Base-by-base conservation (phyloP, 2,888 invertebrate species). In the Dolichomitus sp. region DNA sequence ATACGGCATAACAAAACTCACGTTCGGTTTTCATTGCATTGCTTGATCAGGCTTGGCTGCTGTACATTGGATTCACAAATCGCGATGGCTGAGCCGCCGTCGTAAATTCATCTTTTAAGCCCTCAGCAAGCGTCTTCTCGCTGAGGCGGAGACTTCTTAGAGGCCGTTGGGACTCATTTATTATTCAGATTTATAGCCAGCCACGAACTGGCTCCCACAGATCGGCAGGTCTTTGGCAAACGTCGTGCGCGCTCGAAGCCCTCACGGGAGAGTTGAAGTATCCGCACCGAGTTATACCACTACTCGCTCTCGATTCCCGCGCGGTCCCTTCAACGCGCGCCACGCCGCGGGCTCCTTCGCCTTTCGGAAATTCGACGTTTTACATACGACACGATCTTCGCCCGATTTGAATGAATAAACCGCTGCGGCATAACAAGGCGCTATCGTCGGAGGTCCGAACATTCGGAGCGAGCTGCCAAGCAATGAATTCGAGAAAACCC, bases 141-240 rank as follows among this genome's bases (percentile, higher is more conserved):
- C 90, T 93, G 91, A 91, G 90, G 91, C 93, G 93, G 93, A 91
- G 90, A 93, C 93, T 93, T 93, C 93, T 93, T 93, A 93, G 91
- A 92, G 92, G 91, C 92, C 92, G 93, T 93, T 90, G 93, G 90
- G 90, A 89, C 91, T 93, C 93, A 91, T 93, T 93, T 93, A 93
- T 93, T 93, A 93, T 93, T 93, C 93, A 93, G 93, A 93, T 93
- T 93, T 93, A 93, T 93, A 91, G 93, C 91, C 91, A 87, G 90
- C 88, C 91, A 91, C 90, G 89, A 89, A 87, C 90, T 92, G 92
- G 92, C 93, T 93, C 91, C 91, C 91, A 92, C 93, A 93, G 93
- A 93, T 93, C 93, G 92, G 93, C 93, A 92, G 92, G 91, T 92
- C 91, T 92, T 92, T 92, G 61, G 92, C 92, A 79, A 85, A 75